Conservation (phyloP, 2,113 vertebrate genomes). For the Nothoprocta pentlandii region DNA sequence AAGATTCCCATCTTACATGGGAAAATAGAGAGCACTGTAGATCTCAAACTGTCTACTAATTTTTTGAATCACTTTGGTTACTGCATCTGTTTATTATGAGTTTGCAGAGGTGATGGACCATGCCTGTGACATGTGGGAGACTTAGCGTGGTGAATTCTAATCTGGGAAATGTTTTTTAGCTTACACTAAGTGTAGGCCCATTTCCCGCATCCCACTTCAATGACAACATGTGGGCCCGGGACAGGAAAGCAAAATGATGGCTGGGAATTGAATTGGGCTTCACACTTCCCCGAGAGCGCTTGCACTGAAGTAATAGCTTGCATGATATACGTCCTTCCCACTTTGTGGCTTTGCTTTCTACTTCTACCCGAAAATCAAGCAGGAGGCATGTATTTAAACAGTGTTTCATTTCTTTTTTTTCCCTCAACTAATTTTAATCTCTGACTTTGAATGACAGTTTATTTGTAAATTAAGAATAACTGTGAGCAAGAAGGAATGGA, state of each 20-base stretch:
- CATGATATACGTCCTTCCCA: not conserved
- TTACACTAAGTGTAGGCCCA: not conserved
- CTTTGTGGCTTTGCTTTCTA: not conserved
- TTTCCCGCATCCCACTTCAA: not conserved
- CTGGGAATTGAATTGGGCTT: not conserved
- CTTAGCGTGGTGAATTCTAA: not conserved
- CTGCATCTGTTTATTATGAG: not conserved
- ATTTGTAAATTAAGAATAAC: constrained; percentile 69
- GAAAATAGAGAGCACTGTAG: constrained; percentile 23
- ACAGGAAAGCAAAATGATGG: not conserved
- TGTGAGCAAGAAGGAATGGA: constrained; percentile 41
- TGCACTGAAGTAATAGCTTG: not conserved
- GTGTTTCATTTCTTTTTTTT: not conserved
- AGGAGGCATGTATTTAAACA: constrained; percentile 42
- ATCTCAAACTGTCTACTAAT: not conserved
- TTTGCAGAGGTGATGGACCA: not conserved
- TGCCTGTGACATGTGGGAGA: not conserved
- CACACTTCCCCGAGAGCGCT: not conserved
- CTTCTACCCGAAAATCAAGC: not conserved
- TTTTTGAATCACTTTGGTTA: not conserved
- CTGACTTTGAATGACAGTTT: constrained; percentile 59
- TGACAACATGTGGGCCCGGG: not conserved
- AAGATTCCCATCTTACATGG: not conserved
- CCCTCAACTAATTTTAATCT: constrained; percentile 15
- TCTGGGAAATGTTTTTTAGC: not conserved